Evolutionary conservation across 37 sponge, comb jelly and placozoan species (phyloP), one percentile per base, ranked within the genome.

Genomic region (Hormiphora californensis): DNA sequence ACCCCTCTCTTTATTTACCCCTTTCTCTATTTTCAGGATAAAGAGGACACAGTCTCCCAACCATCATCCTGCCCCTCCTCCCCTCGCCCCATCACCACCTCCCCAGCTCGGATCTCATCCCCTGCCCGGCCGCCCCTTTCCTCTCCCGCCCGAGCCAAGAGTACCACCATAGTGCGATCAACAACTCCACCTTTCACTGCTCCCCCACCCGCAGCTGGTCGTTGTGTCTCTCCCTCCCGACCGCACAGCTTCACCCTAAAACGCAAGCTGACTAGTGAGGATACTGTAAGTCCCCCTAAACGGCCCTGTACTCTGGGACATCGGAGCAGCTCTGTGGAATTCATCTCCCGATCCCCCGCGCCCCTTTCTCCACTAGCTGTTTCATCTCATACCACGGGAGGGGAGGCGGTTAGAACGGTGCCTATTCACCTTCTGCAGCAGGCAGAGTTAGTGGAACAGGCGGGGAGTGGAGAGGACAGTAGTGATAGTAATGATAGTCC

Each of bases 361-460:
- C 81, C 81, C 27, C 81, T 73, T 9, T 73, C 81, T n/a, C 81
- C 81, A 22, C 81, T 73, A 1, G 81, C 81, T 4, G 81, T 73
- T 22, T 23, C 30, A 4, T 73, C 81, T 28, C 46, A 41, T 27
- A 43, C 81, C 4, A 46, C 35, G 1, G 81, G 43, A 39, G 68
- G 68, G 38, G 68, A 65, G 68, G 68, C 34, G 7, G 68, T 65
- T 35, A 65, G 36, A 25, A 34, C 19, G 12, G 68, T 65, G 7
- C 68, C 68, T 11, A 15, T 65, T 25, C 68, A 65, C 25, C 12
- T 65, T 19, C 68, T 65, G 68, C 38, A 65, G 38, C 31, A 25
- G 68, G 34, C 34, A 33, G 68, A 65, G 38, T 39, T 65, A 25
- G 2, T 65, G 38, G 38, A 30, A 3, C 21, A 12, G n/a, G n/a